Evolutionary conservation across 1,140 invertebrate genomes (phyloP), one percentile per base, ranked within the genome.

Genomic region (Lordiphosa collinella): DNA sequence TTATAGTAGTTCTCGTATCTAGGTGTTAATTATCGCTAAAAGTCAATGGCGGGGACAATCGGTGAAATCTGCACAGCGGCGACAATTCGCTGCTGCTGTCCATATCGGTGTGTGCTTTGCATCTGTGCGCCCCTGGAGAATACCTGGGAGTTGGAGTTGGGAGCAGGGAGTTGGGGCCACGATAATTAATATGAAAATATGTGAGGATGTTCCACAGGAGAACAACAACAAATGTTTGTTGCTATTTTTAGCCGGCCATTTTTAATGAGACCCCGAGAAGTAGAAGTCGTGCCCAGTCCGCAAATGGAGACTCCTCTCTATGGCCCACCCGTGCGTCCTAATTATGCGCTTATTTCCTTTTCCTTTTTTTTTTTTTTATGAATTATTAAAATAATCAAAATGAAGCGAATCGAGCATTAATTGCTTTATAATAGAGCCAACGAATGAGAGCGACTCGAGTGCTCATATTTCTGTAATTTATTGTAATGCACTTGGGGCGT

Each of bases 141-240:
- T 74, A 57, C 57, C 52, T 18, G 56, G n/a, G 12, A 52, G 50
- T 41, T 64, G 53, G 29, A 18, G 32, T 34, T n/a, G n/a, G 31
- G 40, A 57, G 53, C 16, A 57, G 57, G 57, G 52, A 48, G 34
- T 48, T 43, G 57, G 58, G 56, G 51, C 41, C 51, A 65, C 63
- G 78, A 85, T 84, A 84, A 84, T 84, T 84, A 84, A 84, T 84
- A 84, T 84, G 68, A 84, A 85, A 84, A 84, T 84, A 85, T 70
- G 58, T 85, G 69, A 62, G 61, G 44, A 75, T 57, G 40, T 16
- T 51, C 13, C 31, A 31, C 29, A 32, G 29, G 44, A 34, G 22
- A 36, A 6, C 29, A 31, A 52, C 37, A 43, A 68, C 64, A 84
- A 68, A 82, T 71, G 78, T 76, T 76, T 76, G 51, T 53, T 69